phyloP scores from a whole-genome alignment of 2,888 invertebrate species.

The Diaphora mendica region DNA sequence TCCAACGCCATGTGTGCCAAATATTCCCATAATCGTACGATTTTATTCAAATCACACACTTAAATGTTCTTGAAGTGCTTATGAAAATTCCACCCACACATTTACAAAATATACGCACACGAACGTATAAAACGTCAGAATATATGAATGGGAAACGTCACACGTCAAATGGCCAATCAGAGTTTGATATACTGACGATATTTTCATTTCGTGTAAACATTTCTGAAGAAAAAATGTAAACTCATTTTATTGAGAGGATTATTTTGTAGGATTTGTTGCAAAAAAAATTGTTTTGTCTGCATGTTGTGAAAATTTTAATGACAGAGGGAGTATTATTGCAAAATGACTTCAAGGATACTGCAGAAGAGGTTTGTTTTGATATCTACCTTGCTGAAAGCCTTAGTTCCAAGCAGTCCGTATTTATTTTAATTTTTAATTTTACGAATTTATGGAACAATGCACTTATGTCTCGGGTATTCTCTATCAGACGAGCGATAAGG shows the following conservation, averaged over 20 bases:
- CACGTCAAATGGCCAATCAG: not conserved
- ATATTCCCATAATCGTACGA: not conserved
- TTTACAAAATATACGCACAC: conserved; percentile 1
- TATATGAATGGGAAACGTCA: conserved; percentile 20
- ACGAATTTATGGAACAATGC: no score
- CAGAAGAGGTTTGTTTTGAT: not conserved
- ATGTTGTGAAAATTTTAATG: not conserved
- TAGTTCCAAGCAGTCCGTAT: no score
- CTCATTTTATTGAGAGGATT: not conserved
- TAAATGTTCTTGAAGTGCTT: no score
- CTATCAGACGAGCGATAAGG: no score
- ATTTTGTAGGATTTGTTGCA: not conserved
- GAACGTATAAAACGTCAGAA: conserved; percentile 12
- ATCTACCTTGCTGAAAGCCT: no score
- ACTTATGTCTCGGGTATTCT: no score
- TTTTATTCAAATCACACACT: not conserved
- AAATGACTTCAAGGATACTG: not conserved
- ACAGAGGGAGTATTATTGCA: not conserved
- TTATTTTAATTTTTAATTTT: no score
- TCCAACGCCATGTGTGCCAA: not conserved
- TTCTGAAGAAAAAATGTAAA: not conserved
- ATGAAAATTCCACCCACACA: conserved; percentile 7
- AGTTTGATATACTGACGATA: conserved; percentile 17
- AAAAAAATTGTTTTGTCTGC: not conserved
- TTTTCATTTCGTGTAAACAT: conserved; percentile 20